A percentile compares a stretch with the other conserved stretches of the same genome.
These are phyloP conservation scores for Podargus strigoides DNA, from an alignment of 2,797 vertebrate species.

Conservation along the genomic window DNA sequence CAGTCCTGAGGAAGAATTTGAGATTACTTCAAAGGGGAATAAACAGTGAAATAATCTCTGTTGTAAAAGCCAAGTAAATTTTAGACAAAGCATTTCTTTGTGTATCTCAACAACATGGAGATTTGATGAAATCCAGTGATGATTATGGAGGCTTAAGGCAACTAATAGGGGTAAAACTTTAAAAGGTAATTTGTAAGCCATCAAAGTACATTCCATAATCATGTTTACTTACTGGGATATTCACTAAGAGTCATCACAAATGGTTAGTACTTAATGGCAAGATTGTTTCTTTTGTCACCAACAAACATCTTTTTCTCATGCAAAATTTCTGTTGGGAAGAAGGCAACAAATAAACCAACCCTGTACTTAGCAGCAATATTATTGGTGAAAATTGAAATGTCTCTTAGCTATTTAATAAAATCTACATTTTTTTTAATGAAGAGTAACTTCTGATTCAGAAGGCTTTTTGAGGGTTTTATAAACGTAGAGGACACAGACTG, in stretches of 20 bases:
- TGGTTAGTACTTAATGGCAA: not conserved
- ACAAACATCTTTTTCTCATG: not conserved
- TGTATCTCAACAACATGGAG: not conserved
- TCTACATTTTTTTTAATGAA: not conserved
- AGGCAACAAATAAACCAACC: not conserved
- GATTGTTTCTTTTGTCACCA: not conserved
- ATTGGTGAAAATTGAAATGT: not conserved
- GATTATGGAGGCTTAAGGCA: not conserved
- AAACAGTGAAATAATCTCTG: not conserved
- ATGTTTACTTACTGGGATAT: not conserved
- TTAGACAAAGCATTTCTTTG: not conserved
- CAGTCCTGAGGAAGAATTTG: not conserved
- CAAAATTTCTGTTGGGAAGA: not conserved
- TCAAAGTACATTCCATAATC: not conserved
- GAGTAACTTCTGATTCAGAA: not conserved
- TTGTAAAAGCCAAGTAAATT: not conserved
- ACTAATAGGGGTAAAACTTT: not conserved
- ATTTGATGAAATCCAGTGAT: not conserved
- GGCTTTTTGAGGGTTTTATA: not conserved
- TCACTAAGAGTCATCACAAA: not conserved
- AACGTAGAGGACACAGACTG: not conserved
- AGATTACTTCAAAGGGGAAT: not conserved
- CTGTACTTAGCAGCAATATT: not conserved
- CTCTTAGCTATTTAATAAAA: not conserved
- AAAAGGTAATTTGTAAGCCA: not conserved